Evolutionary conservation across 2,113 vertebrate genomes (phyloP).

Genomic region (Actinemys pallida): DNA sequence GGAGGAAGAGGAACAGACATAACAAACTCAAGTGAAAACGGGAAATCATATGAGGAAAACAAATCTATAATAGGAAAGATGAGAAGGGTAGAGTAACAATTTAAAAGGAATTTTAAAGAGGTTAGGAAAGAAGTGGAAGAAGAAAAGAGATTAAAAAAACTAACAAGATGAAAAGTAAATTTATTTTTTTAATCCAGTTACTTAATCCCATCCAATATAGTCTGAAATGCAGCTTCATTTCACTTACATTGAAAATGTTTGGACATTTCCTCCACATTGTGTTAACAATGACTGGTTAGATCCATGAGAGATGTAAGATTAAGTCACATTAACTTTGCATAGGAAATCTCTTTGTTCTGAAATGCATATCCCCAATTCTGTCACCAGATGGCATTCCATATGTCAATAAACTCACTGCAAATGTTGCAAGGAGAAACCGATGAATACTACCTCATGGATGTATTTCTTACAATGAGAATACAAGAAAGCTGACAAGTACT

Average conservation of each 20-base stretch:
- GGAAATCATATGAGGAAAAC: background rate
- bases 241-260: background rate
- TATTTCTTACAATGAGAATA: slow-evolving; percentile 18
- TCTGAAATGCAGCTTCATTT: background rate
- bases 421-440: background rate
- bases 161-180: background rate
- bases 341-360: background rate
- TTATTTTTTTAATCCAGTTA: background rate
- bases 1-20: background rate
- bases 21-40: background rate
- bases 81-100: background rate
- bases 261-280: background rate
- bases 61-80: background rate
- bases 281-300: background rate
- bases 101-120: background rate
- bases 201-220: background rate
- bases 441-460: background rate
- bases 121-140: background rate
- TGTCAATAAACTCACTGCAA: background rate
- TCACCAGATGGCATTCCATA: background rate
- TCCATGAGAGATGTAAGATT: background rate
- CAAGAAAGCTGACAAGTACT: background rate
- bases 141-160: background rate
- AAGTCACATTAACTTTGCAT: background rate
- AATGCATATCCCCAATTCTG: background rate